Evolutionary conservation across 2,888 invertebrate species (phyloP).

Genomic region (Lumbricus terrestris): DNA sequence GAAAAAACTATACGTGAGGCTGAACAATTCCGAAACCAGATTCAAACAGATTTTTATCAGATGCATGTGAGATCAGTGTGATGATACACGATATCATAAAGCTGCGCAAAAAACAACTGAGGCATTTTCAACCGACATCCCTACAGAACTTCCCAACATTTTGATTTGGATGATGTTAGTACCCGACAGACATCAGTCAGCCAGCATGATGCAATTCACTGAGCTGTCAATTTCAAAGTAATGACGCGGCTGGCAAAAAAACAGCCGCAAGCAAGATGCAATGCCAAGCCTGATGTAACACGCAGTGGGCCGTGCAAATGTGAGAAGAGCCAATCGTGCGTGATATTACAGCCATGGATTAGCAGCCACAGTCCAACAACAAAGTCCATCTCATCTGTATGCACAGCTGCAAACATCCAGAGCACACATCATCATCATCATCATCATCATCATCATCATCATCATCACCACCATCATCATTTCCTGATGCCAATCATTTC

Average conservation of each 20-base stretch:
- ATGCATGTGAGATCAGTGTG: background rate
- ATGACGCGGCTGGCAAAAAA: background rate
- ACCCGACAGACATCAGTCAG: background rate
- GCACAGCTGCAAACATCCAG: too few relatives aligned
- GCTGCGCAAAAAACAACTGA: background rate
- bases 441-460: too few relatives aligned
- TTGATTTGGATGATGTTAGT: background rate
- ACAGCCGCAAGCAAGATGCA: background rate
- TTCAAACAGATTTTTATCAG: background rate
- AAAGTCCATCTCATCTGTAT: background rate
- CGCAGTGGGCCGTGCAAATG: background rate
- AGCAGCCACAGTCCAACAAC: background rate
- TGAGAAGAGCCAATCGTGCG: background rate
- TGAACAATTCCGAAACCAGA: background rate
- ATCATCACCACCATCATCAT: too few relatives aligned
- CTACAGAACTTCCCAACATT: background rate
- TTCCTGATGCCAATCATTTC: too few relatives aligned
- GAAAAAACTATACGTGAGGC: background rate
- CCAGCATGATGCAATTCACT: background rate
- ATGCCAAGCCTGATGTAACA: background rate
- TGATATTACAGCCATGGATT: background rate
- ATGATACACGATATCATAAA: background rate
- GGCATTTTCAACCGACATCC: background rate
- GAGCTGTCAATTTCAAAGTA: background rate
- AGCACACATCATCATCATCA: too few relatives aligned